A percentile compares a stretch with the other conserved stretches of the same genome.
Evolutionary conservation across 1,140 invertebrate species (phyloP).

Genomic region (Harpegnathos saltator): DNA sequence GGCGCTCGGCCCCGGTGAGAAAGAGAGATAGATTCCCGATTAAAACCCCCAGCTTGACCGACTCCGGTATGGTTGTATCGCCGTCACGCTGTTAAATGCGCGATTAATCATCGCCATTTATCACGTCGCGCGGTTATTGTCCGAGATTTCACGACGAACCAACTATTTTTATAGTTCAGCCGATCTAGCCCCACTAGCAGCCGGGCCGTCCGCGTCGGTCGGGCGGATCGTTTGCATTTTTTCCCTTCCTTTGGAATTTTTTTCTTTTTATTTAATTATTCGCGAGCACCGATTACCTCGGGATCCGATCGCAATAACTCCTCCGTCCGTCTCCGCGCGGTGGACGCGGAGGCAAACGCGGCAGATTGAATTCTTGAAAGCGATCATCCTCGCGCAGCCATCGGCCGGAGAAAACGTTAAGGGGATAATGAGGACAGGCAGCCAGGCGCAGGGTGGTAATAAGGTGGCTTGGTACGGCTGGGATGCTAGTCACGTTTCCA

Average conservation of each 20-base stretch:
- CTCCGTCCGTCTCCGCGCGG: background rate
- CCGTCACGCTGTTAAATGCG: slow-evolving; percentile 72
- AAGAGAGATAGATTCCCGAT: slow-evolving; percentile 45
- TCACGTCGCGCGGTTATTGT: slow-evolving; percentile 58
- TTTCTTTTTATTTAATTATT: background rate
- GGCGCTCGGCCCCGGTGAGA: background rate
- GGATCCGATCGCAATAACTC: background rate
- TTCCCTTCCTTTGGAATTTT: background rate
- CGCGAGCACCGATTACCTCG: background rate
- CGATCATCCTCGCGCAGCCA: slow-evolving; percentile 57
- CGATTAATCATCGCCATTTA: slow-evolving; percentile 72
- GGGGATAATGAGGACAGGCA: slow-evolving; percentile 85
- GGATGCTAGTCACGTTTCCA: slow-evolving; percentile 86
- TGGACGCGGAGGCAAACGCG: slow-evolving; percentile 20
- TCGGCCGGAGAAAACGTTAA: slow-evolving; percentile 81
- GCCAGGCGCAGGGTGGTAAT: slow-evolving; percentile 82
- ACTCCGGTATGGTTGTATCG: slow-evolving; percentile 54
- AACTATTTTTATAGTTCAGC: slow-evolving; percentile 35
- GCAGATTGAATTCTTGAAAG: slow-evolving; percentile 83
- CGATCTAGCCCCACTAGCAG: background rate
- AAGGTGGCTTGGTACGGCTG: slow-evolving; percentile 81
- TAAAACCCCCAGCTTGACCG: slow-evolving; percentile 52
- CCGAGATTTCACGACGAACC: slow-evolving; percentile 63
- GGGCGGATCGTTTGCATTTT: background rate
- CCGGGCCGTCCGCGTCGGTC: too few relatives aligned